phyloP scores from a whole-genome alignment of 2,888 invertebrate species.

The Drosophila paucipuncta region DNA sequence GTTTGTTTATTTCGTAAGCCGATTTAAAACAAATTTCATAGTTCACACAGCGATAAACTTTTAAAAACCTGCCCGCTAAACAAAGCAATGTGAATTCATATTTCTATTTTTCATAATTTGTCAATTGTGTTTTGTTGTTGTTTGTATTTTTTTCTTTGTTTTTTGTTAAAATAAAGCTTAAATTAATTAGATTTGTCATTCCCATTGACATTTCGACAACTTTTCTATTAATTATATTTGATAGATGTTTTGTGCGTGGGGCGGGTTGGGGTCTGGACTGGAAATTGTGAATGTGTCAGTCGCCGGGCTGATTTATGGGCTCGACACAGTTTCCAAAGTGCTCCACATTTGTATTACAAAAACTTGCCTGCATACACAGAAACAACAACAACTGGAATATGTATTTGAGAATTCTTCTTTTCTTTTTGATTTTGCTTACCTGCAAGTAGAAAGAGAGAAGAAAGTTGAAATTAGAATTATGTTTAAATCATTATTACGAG shows the following conservation, averaged over 20 bases:
- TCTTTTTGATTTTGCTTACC: conserved; percentile 42
- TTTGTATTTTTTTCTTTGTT: background rate
- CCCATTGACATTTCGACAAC: conserved; percentile 79
- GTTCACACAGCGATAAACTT: conserved; percentile 65
- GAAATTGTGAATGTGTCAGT: conserved; percentile 59
- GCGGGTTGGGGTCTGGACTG: conserved; percentile 5
- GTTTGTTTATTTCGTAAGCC: conserved; percentile 74
- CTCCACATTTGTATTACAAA: conserved; percentile 55
- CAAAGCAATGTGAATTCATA: conserved; percentile 33
- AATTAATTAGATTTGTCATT: conserved; percentile 80
- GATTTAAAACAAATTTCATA: conserved; percentile 73
- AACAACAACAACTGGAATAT: conserved; percentile 13
- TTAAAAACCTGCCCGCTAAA: conserved; percentile 17
- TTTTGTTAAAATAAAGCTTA: conserved; percentile 25
- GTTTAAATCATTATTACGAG: conserved; percentile 25
- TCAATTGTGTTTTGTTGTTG: conserved; percentile 37
- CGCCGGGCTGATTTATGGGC: conserved; percentile 67
- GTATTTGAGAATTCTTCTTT: conserved; percentile 1
- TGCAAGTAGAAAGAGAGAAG: conserved; percentile 36
- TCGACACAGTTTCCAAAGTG: conserved; percentile 71
- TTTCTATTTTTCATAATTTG: conserved; percentile 66
- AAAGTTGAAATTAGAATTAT: conserved; percentile 26
- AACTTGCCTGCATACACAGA: conserved; percentile 16
- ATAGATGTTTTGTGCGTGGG: conserved; percentile 59
- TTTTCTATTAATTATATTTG: conserved; percentile 79